Evolutionary conservation across 2,888 invertebrate species (phyloP).

Genomic region (Koerneria pararmatus): DNA sequence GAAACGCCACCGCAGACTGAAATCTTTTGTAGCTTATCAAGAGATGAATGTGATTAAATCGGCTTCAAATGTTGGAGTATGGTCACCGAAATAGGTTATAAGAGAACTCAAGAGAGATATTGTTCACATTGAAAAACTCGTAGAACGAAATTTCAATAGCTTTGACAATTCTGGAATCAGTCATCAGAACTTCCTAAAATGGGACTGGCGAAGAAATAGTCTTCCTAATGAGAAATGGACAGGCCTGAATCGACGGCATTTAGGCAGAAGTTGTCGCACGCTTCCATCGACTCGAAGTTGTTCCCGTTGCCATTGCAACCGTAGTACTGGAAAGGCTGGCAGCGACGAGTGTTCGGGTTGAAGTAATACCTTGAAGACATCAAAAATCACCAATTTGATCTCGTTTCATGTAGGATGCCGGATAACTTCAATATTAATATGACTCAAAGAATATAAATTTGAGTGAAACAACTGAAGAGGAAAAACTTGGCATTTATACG

Average conservation of each 20-base stretch:
- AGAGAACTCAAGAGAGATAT: no score
- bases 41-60: no score
- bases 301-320: constrained; percentile 55
- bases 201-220: background rate
- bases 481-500: background rate
- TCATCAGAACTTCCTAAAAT: no score
- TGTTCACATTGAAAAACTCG: no score
- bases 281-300: constrained; percentile 50
- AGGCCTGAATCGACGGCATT: constrained; percentile 44
- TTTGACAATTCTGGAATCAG: no score
- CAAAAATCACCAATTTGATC: no score
- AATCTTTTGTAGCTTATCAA: no score
- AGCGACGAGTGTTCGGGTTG: constrained; percentile 43
- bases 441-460: background rate
- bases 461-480: background rate
- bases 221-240: constrained; percentile 3
- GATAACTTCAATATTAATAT: background rate
- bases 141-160: no score
- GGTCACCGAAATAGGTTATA: no score
- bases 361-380: constrained; percentile 28
- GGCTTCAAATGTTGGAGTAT: no score
- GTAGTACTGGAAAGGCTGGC: constrained; percentile 58
- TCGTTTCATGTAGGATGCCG: no score
- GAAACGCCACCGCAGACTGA: constrained; percentile 53
- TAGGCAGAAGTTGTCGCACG: constrained; percentile 50